These are phyloP conservation scores for Agrypnus murinus DNA, from an alignment of 2,888 invertebrate genomes.

Conservation along the genomic window DNA sequence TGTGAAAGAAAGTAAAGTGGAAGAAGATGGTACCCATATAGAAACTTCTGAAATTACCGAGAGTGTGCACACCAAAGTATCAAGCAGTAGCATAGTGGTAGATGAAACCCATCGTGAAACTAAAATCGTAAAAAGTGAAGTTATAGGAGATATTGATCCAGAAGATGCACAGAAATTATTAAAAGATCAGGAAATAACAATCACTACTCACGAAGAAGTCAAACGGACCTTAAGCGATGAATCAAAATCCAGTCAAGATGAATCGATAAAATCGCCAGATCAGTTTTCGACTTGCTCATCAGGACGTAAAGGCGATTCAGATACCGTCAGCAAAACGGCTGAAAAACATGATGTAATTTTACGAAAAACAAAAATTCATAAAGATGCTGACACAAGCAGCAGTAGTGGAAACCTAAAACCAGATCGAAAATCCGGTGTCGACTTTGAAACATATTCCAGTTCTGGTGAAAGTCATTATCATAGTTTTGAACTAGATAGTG, in stretches of 20 bases:
- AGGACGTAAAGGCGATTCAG: slow-evolving; percentile 66
- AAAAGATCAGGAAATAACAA: slow-evolving; percentile 49
- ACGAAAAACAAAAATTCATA: slow-evolving; percentile 64
- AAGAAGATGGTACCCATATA: slow-evolving; percentile 56
- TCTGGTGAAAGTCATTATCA: slow-evolving; percentile 93
- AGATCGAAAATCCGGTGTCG: slow-evolving; percentile 85
- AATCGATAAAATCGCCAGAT: slow-evolving; percentile 73
- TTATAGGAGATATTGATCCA: slow-evolving; percentile 55
- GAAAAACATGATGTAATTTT: slow-evolving; percentile 67
- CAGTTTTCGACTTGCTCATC: slow-evolving; percentile 70
- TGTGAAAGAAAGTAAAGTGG: slow-evolving; percentile 60
- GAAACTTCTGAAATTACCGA: slow-evolving; percentile 50
- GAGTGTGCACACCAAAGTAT: slow-evolving; percentile 49
- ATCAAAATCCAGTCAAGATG: slow-evolving; percentile 71
- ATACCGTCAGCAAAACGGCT: slow-evolving; percentile 59
- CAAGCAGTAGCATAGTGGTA: slow-evolving; percentile 48
- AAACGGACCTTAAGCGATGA: slow-evolving; percentile 70
- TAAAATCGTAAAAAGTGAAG: slow-evolving; percentile 58
- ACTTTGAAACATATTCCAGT: slow-evolving; percentile 88
- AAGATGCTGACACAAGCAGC: slow-evolving; percentile 68
- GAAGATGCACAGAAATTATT: slow-evolving; percentile 52
- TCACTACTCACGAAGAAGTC: slow-evolving; percentile 61
- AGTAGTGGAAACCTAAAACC: slow-evolving; percentile 68
- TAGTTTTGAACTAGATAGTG: slow-evolving; percentile 87
- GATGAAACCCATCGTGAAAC: slow-evolving; percentile 59